Base-by-base conservation (phyloP, 2,113 vertebrate species). In the Steatornis caripensis region DNA sequence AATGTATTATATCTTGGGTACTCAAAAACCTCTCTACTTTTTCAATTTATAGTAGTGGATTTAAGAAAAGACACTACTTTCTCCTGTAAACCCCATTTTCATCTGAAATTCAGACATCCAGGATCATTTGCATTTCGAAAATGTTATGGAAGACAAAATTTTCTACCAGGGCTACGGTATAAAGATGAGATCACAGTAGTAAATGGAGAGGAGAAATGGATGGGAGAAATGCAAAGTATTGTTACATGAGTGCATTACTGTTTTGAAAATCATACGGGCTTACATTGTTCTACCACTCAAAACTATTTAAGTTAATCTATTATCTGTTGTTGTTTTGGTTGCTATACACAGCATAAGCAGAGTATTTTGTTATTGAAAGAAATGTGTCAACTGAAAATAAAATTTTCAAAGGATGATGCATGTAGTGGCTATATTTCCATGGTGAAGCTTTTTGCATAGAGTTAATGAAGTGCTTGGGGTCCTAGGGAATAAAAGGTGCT, bases 401-500 rank as follows among this genome's bases (percentile, higher is more conserved):
- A 78, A 76, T 49, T 71, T 93, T 93, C 69, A 61, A 81, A 83
- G 90, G 87, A 41, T 45, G 65, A 68, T 76, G 69, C 68, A 22
- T 60, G 51, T 24, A 70, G 55, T 26, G 64, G 48, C 45, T 94
- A 0, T 75, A 96, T 93, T 92, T 92, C 95, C 81, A 79, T 12
- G 41, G 89, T 86, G 83, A 91, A 95, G 86, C 61, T 76, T 92
- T 96, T 89, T 71, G 53, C 89, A 76, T 57, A 65, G 61, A 94
- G 76, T 71, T 97, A 97, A 97, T 96, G 92, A 97, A 96, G 92
- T 87, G 84, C 83, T 96, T 82, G 90, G 86, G 80, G 77, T 97
- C 77, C 90, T 79, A 84, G 94, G 95, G 95, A 97, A 97, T 97
- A 90, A 94, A 92, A 97, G 92, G 96, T 97, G 77, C 92, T 95